Conservation (phyloP, 2,888 invertebrate genomes). For the Caenorhabditis sinica region DNA sequence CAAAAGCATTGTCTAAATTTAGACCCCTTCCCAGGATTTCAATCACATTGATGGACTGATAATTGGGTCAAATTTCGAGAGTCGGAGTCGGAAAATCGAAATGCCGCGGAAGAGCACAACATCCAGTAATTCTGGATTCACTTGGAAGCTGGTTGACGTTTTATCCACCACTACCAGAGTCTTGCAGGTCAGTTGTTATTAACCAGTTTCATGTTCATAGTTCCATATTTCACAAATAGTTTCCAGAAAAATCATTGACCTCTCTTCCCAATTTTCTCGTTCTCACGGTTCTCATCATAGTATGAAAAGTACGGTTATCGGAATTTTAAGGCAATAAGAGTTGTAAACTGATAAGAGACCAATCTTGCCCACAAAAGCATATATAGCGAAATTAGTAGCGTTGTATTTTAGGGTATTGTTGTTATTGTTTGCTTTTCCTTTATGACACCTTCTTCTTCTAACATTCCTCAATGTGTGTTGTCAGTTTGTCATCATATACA, state of each 20-base stretch:
- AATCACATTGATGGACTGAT: conserved; percentile 50
- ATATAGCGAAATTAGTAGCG: conserved; percentile 37
- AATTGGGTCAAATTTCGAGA: conserved; percentile 32
- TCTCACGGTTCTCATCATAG: conserved; percentile 13
- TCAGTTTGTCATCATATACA: conserved; percentile 7
- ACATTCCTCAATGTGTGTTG: background rate
- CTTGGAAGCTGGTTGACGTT: conserved; percentile 60
- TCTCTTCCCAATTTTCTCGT: background rate
- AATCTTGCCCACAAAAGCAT: conserved; percentile 9
- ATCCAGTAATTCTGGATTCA: conserved; percentile 40
- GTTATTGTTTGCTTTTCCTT: conserved; percentile 48
- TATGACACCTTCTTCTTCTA: conserved; percentile 8
- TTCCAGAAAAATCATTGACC: no score
- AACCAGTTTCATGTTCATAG: background rate
- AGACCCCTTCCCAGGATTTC: conserved; percentile 15
- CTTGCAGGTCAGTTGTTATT: conserved; percentile 45
- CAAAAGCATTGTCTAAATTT: background rate
- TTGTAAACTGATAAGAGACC: conserved; percentile 52
- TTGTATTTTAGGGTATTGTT: conserved; percentile 45
- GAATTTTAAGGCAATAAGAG: conserved; percentile 44
- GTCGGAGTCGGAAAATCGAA: background rate
- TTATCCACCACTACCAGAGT: conserved; percentile 56
- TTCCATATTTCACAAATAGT: background rate
- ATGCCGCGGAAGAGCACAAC: conserved; percentile 44
- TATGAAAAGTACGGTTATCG: conserved; percentile 47